Evolutionary conservation across 2,797 vertebrate species (phyloP), one percentile per base, ranked within the genome.

Genomic region (Vultur gryphus): DNA sequence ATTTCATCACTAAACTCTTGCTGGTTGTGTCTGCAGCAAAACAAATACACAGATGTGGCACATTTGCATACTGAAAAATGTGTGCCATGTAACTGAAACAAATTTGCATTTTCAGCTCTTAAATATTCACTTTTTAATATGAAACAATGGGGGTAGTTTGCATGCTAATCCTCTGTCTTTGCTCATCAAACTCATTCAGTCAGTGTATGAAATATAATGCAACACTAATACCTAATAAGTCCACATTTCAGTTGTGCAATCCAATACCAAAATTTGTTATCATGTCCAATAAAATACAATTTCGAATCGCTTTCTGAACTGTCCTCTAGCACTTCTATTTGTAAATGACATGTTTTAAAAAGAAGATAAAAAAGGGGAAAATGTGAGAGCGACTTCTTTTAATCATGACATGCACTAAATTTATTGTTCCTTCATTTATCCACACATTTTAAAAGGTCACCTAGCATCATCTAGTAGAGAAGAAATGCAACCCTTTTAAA

Each of bases 1-100:
- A 98, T 98, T 98, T 98, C 97, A 98, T 98, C 97, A 96, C 98
- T 98, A 97, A 97, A 98, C 97, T 98, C 97, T 97, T 97, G 97
- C 97, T 97, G 97, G 97, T 97, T 97, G 96, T 97, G 97, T 98
- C 98, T 98, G 91, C 94, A 95, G 94, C 97, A 98, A 98, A 98
- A 98, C 98, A 98, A 98, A 98, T 98, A 98, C 96, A 98, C 98
- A 98, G 98, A 98, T 98, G 98, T 98, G 97, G 96, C 89, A 95
- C 94, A 97, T 98, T 98, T 97, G 94, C 97, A 97, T 97, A 96
- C 84, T 91, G 87, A 96, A 97, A 97, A 98, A 97, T 93, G 67
- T 96, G 94, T 59, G 23, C 90, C 58, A 35, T 95, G 84, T 83
- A 98, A 94, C 95, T 89, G 94, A 97, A 98, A 90, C 89, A 96